Base-by-base conservation (phyloP, 2,888 invertebrate genomes). In the Agelastica alni region DNA sequence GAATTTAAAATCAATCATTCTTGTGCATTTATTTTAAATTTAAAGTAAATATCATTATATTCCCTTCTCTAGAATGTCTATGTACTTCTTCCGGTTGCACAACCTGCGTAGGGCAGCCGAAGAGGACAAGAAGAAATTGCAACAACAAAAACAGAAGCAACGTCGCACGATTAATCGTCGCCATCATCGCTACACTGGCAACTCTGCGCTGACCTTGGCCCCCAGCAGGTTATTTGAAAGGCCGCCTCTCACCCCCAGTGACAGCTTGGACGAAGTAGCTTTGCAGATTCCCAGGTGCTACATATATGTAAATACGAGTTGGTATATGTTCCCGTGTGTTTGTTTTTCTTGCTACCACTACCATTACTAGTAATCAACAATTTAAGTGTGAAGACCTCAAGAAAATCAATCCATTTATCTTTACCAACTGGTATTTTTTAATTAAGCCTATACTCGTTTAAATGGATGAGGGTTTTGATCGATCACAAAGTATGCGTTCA, bases 21-120 rank as follows among this genome's bases (percentile, higher is more conserved):
- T n/a, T n/a, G n/a, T n/a, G n/a, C n/a, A n/a, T n/a, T n/a, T n/a
- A n/a, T n/a, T n/a, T n/a, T 39, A 9, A 30, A 42, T 32, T 17
- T 28, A 12, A 22, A 13, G 7, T 1, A 34, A 16, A 34, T 39
- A 39, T 20, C 20, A 39, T 20, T 5, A 39, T 20, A 20, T 18
- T 39, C 37, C 37, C 12, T 43, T 53, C 56, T 34, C 17, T 81
- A 88, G 85, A 81, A 93, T 93, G 93, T 93, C 93, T 83, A 86
- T 93, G 85, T 93, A 93, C 85, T 93, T 93, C 89, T 93, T 93
- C 81, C 93, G 93, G 70, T 86, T 93, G 77, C 93, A 91, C 85
- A 92, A 91, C 81, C 85, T 90, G 76, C 91, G 88, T 78, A 87
- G 93, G 62, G 89, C 89, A 76, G 89, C 89, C 80, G 91, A 91